These are phyloP conservation scores for Falco concolor DNA, from an alignment of 2,797 vertebrate genomes.

Conservation along the genomic window DNA sequence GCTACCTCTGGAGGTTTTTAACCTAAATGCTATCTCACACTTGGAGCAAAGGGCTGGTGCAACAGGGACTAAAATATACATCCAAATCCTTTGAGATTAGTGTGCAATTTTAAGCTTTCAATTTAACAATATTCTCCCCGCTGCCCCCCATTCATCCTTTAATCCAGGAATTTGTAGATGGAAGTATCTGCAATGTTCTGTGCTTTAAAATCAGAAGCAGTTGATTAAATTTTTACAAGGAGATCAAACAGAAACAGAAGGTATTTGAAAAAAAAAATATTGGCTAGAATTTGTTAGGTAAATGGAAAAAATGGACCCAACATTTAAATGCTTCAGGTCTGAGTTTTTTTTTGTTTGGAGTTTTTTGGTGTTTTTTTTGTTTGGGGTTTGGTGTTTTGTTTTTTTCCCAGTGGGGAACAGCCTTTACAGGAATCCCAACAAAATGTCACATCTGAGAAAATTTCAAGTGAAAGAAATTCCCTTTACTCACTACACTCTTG, in stretches of 20 bases:
- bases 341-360: neutral
- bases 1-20: neutral
- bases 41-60: neutral
- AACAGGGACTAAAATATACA: neutral
- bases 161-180: neutral
- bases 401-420: neutral
- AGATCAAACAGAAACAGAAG: neutral
- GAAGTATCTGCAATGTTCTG: neutral
- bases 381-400: neutral
- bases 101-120: neutral
- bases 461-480: neutral
- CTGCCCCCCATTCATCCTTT: neutral
- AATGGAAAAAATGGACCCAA: neutral
- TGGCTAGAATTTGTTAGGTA: neutral
- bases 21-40: neutral
- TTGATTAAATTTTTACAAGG: neutral
- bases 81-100: neutral
- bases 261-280: neutral
- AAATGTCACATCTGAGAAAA: neutral
- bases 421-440: neutral
- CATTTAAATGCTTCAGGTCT: neutral
- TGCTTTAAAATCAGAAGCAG: neutral
- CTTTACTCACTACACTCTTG: neutral
- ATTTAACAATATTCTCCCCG: neutral
- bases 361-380: neutral